A percentile compares a stretch with the other conserved stretches of the same genome.
These are phyloP conservation scores for Lathamus discolor DNA, from an alignment of 2,113 vertebrate genomes.

Conservation along the genomic window DNA sequence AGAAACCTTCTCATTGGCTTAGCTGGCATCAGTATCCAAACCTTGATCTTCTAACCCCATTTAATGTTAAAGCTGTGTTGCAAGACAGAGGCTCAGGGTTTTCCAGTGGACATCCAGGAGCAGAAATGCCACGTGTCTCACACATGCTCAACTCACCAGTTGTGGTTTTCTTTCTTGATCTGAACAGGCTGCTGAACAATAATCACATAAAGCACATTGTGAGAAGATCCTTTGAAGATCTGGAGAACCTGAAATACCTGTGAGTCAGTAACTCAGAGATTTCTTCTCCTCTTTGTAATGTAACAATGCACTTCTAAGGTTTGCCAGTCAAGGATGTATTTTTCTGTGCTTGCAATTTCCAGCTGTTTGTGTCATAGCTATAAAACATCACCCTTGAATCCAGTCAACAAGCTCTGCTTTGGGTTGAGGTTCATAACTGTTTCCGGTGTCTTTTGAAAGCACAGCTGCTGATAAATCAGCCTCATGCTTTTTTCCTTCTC, in stretches of 20 bases:
- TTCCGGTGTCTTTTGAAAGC: neutral
- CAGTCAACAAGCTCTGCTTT: neutral
- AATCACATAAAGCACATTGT: constrained; percentile 64
- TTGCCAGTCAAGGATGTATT: rapidly evolving
- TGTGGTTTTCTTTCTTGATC: neutral
- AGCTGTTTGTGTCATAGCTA: neutral
- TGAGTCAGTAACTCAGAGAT: constrained; percentile 30
- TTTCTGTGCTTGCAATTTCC: neutral
- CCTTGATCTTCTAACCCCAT: neutral
- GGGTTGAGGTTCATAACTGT: neutral
- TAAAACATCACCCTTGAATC: neutral
- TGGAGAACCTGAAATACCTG: constrained; percentile 73
- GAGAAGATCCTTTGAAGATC: constrained; percentile 64
- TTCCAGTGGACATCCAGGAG: neutral
- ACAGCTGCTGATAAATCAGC: neutral
- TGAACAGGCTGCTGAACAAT: constrained; percentile 71
- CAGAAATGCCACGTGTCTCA: neutral
- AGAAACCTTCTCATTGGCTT: neutral
- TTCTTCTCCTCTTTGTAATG: neutral
- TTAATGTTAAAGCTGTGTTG: neutral
- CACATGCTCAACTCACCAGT: rapidly evolving
- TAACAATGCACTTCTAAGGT: neutral
- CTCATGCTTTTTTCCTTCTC: constrained; percentile 57
- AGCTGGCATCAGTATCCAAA: neutral
- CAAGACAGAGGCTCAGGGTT: neutral